Percentiles rank a stretch among this genome's conserved stretches.
These are phyloP conservation scores for Syngnathus rostellatus DNA, from an alignment of 2,797 vertebrate genomes.

Conservation along the genomic window DNA sequence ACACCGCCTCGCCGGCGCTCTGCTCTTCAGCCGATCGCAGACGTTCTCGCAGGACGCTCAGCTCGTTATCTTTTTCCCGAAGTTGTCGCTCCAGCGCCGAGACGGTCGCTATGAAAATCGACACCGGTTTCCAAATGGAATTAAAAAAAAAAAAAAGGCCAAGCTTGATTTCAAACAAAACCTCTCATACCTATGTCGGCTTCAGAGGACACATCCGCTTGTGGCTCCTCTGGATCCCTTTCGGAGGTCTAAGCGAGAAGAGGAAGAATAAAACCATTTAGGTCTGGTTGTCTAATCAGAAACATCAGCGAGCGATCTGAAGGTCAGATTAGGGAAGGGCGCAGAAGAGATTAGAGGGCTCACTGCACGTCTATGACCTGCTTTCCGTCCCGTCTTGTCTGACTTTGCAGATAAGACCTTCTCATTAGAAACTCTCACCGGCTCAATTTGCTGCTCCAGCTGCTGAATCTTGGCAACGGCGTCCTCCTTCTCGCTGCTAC, in stretches of 20 bases:
- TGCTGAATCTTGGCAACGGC: constrained; percentile 56
- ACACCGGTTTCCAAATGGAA: neutral
- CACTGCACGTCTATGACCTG: constrained; percentile 23
- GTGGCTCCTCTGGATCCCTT: constrained; percentile 25
- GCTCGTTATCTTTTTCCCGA: constrained; percentile 59
- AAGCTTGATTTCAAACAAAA: too few relatives aligned
- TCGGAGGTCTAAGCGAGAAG: constrained; percentile 48
- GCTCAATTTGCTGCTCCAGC: constrained; percentile 57
- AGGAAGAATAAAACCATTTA: neutral
- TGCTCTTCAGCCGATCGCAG: constrained; percentile 32
- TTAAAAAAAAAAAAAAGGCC: constrained; percentile 1
- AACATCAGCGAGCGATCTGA: constrained; percentile 12
- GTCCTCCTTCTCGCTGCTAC: constrained; percentile 50
- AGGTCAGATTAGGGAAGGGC: constrained; percentile 29
- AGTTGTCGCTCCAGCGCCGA: constrained; percentile 56
- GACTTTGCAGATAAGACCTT: constrained; percentile 6
- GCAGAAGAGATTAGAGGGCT: constrained; percentile 50
- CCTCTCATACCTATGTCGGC: constrained; percentile 50
- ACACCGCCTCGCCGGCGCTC: constrained; percentile 14
- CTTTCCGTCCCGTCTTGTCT: constrained; percentile 19
- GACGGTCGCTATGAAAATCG: constrained; percentile 33
- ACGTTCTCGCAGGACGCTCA: constrained; percentile 48
- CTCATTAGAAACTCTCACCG: neutral
- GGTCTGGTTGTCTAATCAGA: neutral
- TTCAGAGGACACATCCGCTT: constrained; percentile 40